phyloP scores from a whole-genome alignment of 2,113 vertebrate genomes.

The Centropus bengalensis region DNA sequence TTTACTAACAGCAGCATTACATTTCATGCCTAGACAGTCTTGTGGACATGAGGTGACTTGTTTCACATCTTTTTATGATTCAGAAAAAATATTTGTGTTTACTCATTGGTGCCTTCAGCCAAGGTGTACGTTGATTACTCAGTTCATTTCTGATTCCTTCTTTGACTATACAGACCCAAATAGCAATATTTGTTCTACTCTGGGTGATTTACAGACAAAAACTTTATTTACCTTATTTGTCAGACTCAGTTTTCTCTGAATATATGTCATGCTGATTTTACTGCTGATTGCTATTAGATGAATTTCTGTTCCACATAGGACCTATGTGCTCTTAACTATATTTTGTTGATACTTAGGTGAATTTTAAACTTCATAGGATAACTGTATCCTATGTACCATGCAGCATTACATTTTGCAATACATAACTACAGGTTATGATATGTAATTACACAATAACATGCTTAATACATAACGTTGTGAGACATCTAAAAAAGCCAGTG shows the following conservation, averaged over 20 bases:
- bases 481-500: background rate
- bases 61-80: background rate
- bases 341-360: background rate
- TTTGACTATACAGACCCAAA: background rate
- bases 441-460: background rate
- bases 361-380: background rate
- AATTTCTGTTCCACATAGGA: background rate
- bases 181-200: background rate
- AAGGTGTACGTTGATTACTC: background rate
- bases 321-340: background rate
- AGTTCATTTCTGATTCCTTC: background rate
- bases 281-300: background rate
- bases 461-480: background rate
- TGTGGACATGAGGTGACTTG: background rate
- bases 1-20: slow-evolving; percentile 10
- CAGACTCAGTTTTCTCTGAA: background rate
- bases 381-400: background rate
- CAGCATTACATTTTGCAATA: background rate
- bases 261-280: slow-evolving; percentile 7
- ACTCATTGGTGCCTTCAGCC: background rate
- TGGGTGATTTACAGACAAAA: slow-evolving; percentile 2
- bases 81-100: background rate
- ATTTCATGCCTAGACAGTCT: slow-evolving; percentile 39
- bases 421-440: background rate
- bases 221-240: background rate